phyloP scores from a whole-genome alignment of 2,797 vertebrate genomes.

The Protonibea diacanthus region DNA sequence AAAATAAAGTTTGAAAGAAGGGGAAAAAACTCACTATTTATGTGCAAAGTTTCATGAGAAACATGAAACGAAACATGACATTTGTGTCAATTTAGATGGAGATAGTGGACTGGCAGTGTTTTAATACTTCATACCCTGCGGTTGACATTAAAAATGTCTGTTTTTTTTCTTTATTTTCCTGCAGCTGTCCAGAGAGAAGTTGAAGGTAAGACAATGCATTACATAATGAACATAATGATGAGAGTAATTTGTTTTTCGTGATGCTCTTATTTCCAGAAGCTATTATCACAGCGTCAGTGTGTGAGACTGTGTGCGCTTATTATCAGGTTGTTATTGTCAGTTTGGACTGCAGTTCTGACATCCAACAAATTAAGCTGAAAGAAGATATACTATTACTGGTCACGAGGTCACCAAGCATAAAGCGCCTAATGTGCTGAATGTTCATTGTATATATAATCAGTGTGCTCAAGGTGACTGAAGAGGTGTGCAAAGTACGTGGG shows the following conservation, averaged over 20 bases:
- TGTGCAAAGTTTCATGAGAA: not conserved
- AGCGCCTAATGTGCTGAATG: constrained; percentile 61
- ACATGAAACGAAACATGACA: not conserved
- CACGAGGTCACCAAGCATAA: constrained; percentile 68
- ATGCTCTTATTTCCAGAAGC: constrained; percentile 69
- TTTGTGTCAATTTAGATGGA: constrained; percentile 8
- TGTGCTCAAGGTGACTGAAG: constrained; percentile 70
- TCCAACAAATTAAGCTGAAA: constrained; percentile 79
- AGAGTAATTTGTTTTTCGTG: constrained; percentile 61
- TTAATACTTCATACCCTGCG: constrained; percentile 30
- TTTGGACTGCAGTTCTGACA: constrained; percentile 89
- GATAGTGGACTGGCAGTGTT: constrained; percentile 17
- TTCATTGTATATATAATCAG: constrained; percentile 69
- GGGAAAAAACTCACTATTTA: too few species aligned
- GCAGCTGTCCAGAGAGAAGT: constrained; percentile 86
- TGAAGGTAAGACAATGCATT: constrained; percentile 85
- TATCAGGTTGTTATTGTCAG: constrained; percentile 80
- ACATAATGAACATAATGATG: constrained; percentile 63
- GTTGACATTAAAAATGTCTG: constrained; percentile 56
- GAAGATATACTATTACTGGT: constrained; percentile 67
- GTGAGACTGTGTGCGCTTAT: constrained; percentile 65
- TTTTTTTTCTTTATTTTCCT: constrained; percentile 61
- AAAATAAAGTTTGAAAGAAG: too few species aligned
- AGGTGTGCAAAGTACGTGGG: constrained; percentile 67
- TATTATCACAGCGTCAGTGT: constrained; percentile 62